phyloP scores from a whole-genome alignment of 2,113 vertebrate genomes.

The Callipepla californica region DNA sequence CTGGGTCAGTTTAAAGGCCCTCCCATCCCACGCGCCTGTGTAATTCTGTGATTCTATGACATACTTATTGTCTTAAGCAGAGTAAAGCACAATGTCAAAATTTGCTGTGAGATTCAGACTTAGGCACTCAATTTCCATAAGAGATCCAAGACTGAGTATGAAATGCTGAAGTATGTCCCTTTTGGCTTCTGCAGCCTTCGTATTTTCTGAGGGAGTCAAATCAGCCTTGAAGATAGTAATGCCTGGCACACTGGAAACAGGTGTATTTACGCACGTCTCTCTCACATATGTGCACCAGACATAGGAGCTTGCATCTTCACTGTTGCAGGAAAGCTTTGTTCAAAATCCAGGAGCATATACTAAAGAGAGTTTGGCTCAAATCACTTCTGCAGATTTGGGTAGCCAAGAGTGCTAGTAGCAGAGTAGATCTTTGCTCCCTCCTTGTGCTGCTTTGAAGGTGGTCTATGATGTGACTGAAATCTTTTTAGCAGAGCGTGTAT shows the following conservation, averaged over 20 bases:
- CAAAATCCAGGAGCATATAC: background rate
- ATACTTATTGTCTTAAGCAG: background rate
- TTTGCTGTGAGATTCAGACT: background rate
- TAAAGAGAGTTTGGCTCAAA: background rate
- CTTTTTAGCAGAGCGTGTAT: background rate
- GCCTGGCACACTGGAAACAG: background rate
- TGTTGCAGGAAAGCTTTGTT: background rate
- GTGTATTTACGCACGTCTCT: background rate
- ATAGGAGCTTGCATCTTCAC: background rate
- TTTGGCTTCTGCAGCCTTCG: background rate
- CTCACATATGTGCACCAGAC: fast-evolving
- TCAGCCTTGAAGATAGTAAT: fast-evolving
- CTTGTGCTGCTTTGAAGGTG: background rate
- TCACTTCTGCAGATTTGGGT: background rate
- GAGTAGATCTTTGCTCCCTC: background rate
- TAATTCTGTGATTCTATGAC: background rate
- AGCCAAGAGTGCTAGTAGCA: background rate
- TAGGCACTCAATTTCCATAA: background rate
- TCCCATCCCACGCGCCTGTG: background rate
- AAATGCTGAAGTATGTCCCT: background rate
- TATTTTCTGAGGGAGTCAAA: background rate
- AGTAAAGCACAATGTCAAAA: fast-evolving
- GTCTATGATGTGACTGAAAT: fast-evolving
- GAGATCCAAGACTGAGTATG: background rate
- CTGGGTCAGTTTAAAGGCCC: background rate